Evolutionary conservation across 2,888 invertebrate genomes (phyloP), one percentile per base, ranked within the genome.

Genomic region (Amphipyra berbera): DNA sequence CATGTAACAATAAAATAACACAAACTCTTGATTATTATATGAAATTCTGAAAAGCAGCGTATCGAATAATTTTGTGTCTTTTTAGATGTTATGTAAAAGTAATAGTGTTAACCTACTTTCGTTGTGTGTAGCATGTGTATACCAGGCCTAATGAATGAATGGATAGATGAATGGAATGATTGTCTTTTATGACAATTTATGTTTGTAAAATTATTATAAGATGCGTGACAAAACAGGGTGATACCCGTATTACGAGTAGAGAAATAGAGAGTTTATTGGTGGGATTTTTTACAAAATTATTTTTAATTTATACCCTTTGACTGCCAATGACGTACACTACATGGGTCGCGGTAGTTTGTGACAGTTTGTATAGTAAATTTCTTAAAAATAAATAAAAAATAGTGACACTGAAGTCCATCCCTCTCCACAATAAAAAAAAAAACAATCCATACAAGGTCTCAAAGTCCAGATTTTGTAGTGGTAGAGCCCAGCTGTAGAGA

Each of bases 141-240:
- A 48, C 49, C 56, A 48, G 27, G 61, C 21, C 48, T 40, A 12
- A 33, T 21, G 38, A 21, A n/a, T 63, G 42, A 7, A 12, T 9
- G 38, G 8, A 33, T 33, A 9, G 10, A 33, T 30, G 4, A 15
- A 40, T 21, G 10, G 40, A 38, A 45, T 30, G 10, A n/a, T n/a
- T n/a, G 10, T 14, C n/a, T 47, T 27, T 27, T 9, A 30, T 14
- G 13, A 2, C 8, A 27, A 49, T 12, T 5, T 12, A 13, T 21
- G 21, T 27, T 45, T 44, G 27, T 2, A 47, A 37, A 35, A 8
- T 13, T 35, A 8, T 14, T 1, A 42, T 67, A 62, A 48, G 7
- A 69, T 62, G 56, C 64, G 63, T 48, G 48, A 55, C 7, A 7
- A 61, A 9, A 56, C 70, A 69, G 70, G 70, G 55, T 50, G 30